Evolutionary conservation across 2,113 vertebrate species (phyloP), one percentile per base, ranked within the genome.

Genomic region (Oceanodroma tethys): DNA sequence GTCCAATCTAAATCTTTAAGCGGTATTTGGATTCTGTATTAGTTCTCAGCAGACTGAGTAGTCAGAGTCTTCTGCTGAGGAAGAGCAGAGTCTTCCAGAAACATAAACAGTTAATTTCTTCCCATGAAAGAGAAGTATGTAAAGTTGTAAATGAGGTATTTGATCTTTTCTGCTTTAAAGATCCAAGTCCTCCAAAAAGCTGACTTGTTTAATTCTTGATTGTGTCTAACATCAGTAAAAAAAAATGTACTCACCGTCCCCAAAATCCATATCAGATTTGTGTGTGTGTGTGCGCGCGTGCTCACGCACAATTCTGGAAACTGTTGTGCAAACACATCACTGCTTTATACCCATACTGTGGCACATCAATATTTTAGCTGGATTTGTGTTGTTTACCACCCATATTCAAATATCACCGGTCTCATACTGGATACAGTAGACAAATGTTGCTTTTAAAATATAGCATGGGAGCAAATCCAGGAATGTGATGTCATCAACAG

Each of bases 401-500:
- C 38, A 29, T 63, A 81, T 56, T 91, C 80, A 92, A 94, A 42
- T 60, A 89, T 34, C 48, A 32, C 36, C 4, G 5, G 47, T 76
- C 48, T 95, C 63, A 45, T 26, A 59, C 10, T 76, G 29, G 58
- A 60, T 42, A 56, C 19, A 76, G 34, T 27, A 79, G 32, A 68
- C 34, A 91, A 93, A 81, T 1, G 11, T 9, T 65, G 22, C 8
- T 86, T 90, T 93, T 93, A 65, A 68, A 43, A 58, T 73, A 75
- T 5, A 47, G 48, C 32, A 53, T 45, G 76, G 85, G 86, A 96
- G 50, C 88, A 97, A 97, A 93, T 88, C 95, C 96, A 96, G 87
- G 89, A 96, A 42, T 56, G 4, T 97, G 95, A 97, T 76, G 81
- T 97, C 96, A 96, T 76, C 90, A 81, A 53, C 18, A 81, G 91